Evolutionary conservation across 2,797 vertebrate genomes (phyloP).

Genomic region (Sebastes jordani): DNA sequence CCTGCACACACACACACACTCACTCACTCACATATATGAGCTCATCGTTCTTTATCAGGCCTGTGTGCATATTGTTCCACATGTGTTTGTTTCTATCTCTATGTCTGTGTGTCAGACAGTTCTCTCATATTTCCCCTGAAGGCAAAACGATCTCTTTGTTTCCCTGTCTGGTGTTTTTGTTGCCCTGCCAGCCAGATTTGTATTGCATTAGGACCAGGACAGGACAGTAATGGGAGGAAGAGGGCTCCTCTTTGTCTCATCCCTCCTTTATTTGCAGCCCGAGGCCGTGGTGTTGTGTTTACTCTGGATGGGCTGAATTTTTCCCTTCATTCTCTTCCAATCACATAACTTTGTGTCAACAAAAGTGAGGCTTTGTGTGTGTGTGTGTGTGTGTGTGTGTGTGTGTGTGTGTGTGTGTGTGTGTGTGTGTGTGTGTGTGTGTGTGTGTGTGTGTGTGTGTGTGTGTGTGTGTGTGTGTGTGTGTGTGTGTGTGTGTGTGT

Average conservation of each 20-base stretch:
- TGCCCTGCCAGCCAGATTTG: slow-evolving; percentile 25
- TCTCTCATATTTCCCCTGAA: background rate
- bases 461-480: background rate
- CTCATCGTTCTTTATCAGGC: slow-evolving; percentile 2
- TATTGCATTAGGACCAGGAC: slow-evolving; percentile 30
- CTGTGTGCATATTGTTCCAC: slow-evolving; percentile 3
- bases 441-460: background rate
- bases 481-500: background rate
- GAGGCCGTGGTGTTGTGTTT: slow-evolving; percentile 51
- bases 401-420: background rate
- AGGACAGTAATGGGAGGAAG: slow-evolving; percentile 16
- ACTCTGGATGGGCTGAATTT: slow-evolving; percentile 26
- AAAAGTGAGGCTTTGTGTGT: background rate
- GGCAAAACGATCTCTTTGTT: slow-evolving; percentile 1
- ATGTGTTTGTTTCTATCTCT: background rate
- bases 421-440: background rate
- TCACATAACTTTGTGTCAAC: slow-evolving; percentile 41
- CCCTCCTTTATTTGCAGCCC: slow-evolving; percentile 64
- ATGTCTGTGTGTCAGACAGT: background rate
- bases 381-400: background rate
- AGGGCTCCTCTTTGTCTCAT: slow-evolving; percentile 62
- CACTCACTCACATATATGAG: background rate
- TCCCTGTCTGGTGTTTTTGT: slow-evolving; percentile 16
- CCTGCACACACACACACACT: slow-evolving; percentile 9
- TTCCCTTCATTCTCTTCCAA: slow-evolving; percentile 25